Base-by-base conservation (phyloP, 53 echinoderm and acorn worm genomes). In the Antedon mediterranea region DNA sequence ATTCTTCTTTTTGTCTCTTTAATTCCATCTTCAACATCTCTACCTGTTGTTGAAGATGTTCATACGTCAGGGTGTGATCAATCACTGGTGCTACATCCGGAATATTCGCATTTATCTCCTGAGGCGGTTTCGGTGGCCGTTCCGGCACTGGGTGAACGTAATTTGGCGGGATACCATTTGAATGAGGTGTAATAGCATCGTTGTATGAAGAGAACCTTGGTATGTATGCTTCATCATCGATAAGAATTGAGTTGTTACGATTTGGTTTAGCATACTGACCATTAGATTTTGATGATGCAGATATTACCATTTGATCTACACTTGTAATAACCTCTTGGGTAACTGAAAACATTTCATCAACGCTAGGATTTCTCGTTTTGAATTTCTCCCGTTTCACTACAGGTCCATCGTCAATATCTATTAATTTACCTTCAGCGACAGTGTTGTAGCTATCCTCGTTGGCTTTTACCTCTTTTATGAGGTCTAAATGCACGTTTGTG, bases 1-100 rank as follows among this genome's bases (percentile, higher is more conserved):
- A 79, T 31, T 92, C 89, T 32, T 89, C 87, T 78, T 85, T 85
- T 34, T 86, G 82, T 43, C 77, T 90, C 4, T 34, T 85, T 28
- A 91, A 73, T 31, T 97, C 97, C 6, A 71, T n/a, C 77, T 88
- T 98, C 41, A 98, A 77, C 13, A 84, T 81, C 37, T 87, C 71
- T 31, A 90, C 78, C 82, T 98, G 90, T 43, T 90, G 88, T 43
- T 93, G 80, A 28, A 76, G 34, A 23, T 32, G 28, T 33, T 32
- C 28, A 26, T 33, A 85, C 32, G 42, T 79, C 77, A 32, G 43
- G 1, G 70, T 79, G 33, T 71, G 77, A n/a, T 77, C 31, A 18
- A 77, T 57, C 34, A 77, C 32, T n/a, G 30, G 34, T 15, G 77
- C 28, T 4, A n/a, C 74, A 27, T 77, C 83, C 15, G 74, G 31